Conservation (phyloP, 2,797 vertebrate genomes). For the Morus bassanus region DNA sequence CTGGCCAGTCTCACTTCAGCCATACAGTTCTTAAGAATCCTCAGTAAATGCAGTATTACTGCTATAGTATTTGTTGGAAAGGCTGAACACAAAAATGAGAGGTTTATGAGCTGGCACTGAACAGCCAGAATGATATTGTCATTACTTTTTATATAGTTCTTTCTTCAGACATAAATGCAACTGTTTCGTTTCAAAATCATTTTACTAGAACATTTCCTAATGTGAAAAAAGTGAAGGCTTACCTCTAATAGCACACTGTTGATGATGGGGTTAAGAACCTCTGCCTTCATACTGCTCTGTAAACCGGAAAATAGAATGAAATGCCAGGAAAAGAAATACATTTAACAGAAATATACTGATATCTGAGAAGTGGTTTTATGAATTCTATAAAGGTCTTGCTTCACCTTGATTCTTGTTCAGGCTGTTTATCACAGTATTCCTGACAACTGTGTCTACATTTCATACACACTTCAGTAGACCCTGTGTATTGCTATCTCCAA, state of each 20-base stretch:
- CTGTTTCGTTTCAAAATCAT: not conserved
- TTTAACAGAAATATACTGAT: not conserved
- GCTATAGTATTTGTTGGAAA: constrained; percentile 31
- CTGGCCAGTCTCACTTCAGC: not conserved
- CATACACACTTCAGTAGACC: not conserved
- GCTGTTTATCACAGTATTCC: not conserved
- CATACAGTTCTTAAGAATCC: not conserved
- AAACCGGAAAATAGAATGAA: constrained; percentile 54
- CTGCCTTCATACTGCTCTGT: constrained; percentile 90
- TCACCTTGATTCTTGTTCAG: not conserved
- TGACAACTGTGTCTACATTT: not conserved
- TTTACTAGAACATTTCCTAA: not conserved
- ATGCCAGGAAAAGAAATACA: not conserved
- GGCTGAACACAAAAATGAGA: not conserved
- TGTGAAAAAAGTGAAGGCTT: constrained; percentile 37
- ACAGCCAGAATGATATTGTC: not conserved
- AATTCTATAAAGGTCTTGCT: not conserved
- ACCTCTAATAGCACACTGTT: constrained; percentile 89
- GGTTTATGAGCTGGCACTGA: not conserved
- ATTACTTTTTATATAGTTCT: not conserved
- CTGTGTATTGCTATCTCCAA: not conserved
- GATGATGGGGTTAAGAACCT: constrained; percentile 89
- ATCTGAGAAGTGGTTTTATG: not conserved
- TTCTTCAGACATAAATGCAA: not conserved
- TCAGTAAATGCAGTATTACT: constrained; percentile 34